phyloP scores from a whole-genome alignment of 1,140 invertebrate genomes.

The Ceratitis capitata region DNA sequence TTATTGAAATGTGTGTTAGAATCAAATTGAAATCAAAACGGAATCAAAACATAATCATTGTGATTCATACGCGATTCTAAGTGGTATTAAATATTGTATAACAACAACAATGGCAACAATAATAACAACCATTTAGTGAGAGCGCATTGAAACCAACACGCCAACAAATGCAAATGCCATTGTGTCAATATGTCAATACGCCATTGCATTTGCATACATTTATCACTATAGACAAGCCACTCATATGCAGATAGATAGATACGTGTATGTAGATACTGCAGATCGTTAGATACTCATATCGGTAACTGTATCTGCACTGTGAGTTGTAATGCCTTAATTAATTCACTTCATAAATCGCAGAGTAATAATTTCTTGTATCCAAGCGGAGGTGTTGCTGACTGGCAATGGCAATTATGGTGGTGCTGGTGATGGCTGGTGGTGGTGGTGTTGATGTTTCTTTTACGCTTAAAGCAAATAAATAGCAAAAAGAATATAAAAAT shows the following conservation, averaged over 20 bases:
- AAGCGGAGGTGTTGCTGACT: not conserved
- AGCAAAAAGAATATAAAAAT: not conserved
- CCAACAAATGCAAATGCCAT: slow-evolving; percentile 12
- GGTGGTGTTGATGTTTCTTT: not conserved
- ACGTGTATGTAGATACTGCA: no score
- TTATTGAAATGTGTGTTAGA: not conserved
- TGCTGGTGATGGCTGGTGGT: not conserved
- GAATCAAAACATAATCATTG: slow-evolving; percentile 10
- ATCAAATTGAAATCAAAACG: not conserved
- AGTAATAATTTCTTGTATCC: slow-evolving; percentile 11
- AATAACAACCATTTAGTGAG: not conserved
- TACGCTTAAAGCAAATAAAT: not conserved
- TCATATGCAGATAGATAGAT: not conserved
- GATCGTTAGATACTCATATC: not conserved
- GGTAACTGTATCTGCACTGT: not conserved
- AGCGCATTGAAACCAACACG: not conserved
- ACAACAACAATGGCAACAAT: not conserved
- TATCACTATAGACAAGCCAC: not conserved
- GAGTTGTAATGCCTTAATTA: slow-evolving; percentile 32
- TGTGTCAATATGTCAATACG: slow-evolving; percentile 8
- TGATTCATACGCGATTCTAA: not conserved
- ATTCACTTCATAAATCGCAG: slow-evolving; percentile 27
- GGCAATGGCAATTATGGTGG: not conserved
- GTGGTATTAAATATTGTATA: not conserved
- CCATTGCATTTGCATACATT: slow-evolving; percentile 18